Evolutionary conservation across 2,797 vertebrate genomes (phyloP).

Genomic region (Avahi laniger): DNA sequence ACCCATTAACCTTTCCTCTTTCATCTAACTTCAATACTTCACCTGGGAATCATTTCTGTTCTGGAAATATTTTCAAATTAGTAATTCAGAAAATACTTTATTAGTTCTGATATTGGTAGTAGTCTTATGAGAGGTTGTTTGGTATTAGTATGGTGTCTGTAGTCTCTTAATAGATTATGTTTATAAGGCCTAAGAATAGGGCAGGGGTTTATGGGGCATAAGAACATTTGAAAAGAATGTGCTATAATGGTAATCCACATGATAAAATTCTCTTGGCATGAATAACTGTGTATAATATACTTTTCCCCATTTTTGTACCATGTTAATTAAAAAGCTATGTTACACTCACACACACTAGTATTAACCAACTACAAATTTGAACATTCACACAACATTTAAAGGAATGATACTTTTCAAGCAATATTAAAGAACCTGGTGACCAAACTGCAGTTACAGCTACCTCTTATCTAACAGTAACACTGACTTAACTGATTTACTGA

Average conservation of each 20-base stretch:
- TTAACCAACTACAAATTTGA: not conserved
- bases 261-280: not conserved
- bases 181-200: not conserved
- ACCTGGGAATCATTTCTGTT: slow-evolving; percentile 16
- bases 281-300: not conserved
- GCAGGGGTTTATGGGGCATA: not conserved
- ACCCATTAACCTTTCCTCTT: not conserved
- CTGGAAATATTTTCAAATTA: slow-evolving; percentile 25
- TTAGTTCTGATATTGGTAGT: not conserved
- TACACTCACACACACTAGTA: not conserved
- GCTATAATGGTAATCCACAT: not conserved
- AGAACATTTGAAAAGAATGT: slow-evolving; percentile 29
- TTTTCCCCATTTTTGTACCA: not conserved
- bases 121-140: not conserved
- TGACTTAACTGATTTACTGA: not conserved
- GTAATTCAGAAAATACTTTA: not conserved
- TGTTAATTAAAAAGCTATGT: slow-evolving; percentile 2
- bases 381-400: not conserved
- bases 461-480: not conserved
- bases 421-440: not conserved
- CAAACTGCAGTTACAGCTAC: not conserved
- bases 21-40: slow-evolving; percentile 36
- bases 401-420: not conserved
- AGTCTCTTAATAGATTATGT: not conserved
- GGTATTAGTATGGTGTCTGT: not conserved